These are phyloP conservation scores for Peromyscus aztecus DNA, from an alignment of 2,797 vertebrate species.

Conservation along the genomic window DNA sequence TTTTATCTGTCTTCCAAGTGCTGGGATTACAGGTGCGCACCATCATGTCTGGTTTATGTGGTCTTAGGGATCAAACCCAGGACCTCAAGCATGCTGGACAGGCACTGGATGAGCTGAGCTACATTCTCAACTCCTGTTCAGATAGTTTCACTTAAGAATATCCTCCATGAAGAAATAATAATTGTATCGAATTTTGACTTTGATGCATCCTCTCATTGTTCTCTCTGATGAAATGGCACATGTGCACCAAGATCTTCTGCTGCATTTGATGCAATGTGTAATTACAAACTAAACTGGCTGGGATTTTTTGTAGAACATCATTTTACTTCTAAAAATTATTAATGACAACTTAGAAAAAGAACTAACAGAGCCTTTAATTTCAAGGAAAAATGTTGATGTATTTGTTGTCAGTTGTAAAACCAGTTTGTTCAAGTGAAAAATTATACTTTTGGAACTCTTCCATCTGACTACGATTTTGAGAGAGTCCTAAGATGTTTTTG, in stretches of 20 bases:
- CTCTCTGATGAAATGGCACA: neutral
- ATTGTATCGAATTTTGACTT: conserved; percentile 47
- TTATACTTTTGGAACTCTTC: conserved; percentile 43
- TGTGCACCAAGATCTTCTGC: neutral
- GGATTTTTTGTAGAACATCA: neutral
- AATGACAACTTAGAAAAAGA: conserved; percentile 31
- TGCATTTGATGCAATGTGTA: neutral
- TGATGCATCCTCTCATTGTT: conserved; percentile 1
- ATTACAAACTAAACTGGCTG: conserved; percentile 19
- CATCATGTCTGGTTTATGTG: neutral
- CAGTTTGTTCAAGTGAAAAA: conserved; percentile 50
- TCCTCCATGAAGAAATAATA: neutral
- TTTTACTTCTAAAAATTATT: conserved; percentile 59
- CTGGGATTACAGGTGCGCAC: neutral
- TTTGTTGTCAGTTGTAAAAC: conserved; percentile 47
- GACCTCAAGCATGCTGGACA: neutral
- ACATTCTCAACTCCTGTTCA: neutral
- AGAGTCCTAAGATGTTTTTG: conserved; percentile 17
- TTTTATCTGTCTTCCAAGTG: neutral
- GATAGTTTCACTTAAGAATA: neutral
- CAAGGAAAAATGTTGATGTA: neutral
- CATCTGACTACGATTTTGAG: conserved; percentile 3
- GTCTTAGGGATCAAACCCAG: neutral
- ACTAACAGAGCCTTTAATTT: conserved; percentile 23
- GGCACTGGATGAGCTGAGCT: neutral